Evolutionary conservation across 2,797 vertebrate genomes (phyloP).

Genomic region (Tadarida brasiliensis): DNA sequence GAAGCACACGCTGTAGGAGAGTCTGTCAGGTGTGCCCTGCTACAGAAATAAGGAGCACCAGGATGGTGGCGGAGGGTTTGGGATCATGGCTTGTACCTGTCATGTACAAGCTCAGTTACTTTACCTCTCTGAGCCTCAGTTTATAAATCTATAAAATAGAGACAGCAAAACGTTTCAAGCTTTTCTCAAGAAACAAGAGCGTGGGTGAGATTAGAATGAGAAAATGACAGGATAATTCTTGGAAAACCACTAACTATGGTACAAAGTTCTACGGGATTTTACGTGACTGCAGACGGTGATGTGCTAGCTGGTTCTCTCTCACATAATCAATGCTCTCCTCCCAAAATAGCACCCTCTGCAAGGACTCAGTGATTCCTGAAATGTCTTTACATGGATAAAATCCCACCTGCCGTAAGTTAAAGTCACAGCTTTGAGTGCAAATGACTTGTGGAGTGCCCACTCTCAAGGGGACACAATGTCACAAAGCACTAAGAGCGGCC

Average conservation of each 20-base stretch:
- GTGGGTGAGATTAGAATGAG: background rate
- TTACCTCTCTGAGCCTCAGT: background rate
- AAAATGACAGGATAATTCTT: background rate
- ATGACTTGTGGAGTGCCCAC: background rate
- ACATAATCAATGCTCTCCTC: background rate
- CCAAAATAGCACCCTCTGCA: background rate
- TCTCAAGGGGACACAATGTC: background rate
- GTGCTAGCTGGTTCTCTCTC: background rate
- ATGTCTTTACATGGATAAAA: background rate
- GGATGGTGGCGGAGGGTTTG: background rate
- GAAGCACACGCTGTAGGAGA: background rate
- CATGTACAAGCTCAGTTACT: background rate
- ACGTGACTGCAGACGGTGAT: background rate
- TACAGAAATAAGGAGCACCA: background rate
- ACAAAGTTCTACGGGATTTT: background rate
- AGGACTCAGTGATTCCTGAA: background rate
- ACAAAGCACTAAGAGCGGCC: fast-evolving
- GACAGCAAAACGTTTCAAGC: background rate
- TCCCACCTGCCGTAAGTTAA: background rate
- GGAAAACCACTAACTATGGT: background rate
- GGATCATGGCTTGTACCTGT: background rate
- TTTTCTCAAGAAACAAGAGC: background rate
- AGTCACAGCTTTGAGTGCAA: background rate
- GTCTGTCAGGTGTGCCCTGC: too few relatives aligned
- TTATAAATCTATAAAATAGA: background rate